A percentile compares a stretch with the other conserved stretches of the same genome.
phyloP scores from a whole-genome alignment of 2,113 vertebrate genomes.

The Struthidea cinerea region DNA sequence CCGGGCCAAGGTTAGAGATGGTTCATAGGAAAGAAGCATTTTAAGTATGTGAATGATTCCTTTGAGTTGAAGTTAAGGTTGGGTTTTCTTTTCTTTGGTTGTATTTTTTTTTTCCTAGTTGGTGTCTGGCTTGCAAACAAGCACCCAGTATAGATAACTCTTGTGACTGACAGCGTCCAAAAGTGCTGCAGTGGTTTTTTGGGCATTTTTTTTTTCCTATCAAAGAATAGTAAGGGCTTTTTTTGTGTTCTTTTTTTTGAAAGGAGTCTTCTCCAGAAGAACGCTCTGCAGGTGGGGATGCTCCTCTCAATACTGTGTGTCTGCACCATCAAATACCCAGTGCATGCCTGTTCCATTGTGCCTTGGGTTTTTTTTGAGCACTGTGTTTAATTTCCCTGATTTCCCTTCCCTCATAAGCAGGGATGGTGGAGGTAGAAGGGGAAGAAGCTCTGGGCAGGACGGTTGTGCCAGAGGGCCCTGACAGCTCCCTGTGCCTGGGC shows the following conservation, averaged over 20 bases:
- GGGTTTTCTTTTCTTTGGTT: background rate
- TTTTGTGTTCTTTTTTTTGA: background rate
- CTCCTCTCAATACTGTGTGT: fast-evolving
- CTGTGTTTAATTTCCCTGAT: background rate
- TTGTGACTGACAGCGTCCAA: background rate
- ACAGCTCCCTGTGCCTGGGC: fast-evolving
- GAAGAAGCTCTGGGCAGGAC: background rate
- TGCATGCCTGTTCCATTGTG: background rate
- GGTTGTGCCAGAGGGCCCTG: background rate
- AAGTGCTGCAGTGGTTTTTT: background rate
- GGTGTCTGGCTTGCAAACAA: background rate
- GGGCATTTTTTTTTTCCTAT: background rate
- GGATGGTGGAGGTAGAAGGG: background rate
- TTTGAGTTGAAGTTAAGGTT: background rate
- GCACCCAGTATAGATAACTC: background rate
- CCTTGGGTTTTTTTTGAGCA: background rate
- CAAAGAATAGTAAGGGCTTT: background rate
- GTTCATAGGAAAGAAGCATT: background rate
- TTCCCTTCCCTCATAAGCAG: background rate
- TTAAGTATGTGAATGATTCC: background rate
- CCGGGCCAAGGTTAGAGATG: background rate
- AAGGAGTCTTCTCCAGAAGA: background rate
- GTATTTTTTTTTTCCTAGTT: background rate
- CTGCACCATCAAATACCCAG: background rate
- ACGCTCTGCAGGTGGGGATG: background rate